Conservation (phyloP, 2,888 invertebrate genomes). For the Iphiclides podalirius region DNA sequence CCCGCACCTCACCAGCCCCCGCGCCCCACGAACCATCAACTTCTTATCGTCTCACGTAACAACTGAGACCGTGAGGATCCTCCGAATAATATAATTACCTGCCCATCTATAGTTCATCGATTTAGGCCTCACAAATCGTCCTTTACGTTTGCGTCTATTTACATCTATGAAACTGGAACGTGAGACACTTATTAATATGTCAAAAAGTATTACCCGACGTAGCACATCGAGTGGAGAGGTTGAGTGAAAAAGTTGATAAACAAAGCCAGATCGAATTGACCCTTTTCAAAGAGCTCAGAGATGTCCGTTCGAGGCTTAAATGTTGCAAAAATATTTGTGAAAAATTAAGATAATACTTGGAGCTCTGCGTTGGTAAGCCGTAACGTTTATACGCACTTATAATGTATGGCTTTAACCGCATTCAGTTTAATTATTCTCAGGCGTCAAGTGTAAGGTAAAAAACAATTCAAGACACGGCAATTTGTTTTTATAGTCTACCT, state of each 20-base stretch:
- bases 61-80: constrained; percentile 42
- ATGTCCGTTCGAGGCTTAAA: constrained; percentile 64
- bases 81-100: constrained; percentile 41
- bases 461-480: constrained; percentile 67
- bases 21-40: constrained; percentile 47
- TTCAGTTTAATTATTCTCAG: constrained; percentile 22
- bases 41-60: constrained; percentile 67
- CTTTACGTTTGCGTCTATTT: not conserved
- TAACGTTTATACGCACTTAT: not conserved
- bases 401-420: constrained; percentile 14
- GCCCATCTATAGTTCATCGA: constrained; percentile 19
- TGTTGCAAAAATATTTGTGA: constrained; percentile 53
- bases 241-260: constrained; percentile 70
- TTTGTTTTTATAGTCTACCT: constrained; percentile 64
- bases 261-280: constrained; percentile 73
- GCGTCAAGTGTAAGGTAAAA: constrained; percentile 31
- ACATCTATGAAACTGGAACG: constrained; percentile 2
- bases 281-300: constrained; percentile 74
- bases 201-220: constrained; percentile 13
- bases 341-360: constrained; percentile 16
- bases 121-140: not conserved
- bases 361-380: constrained; percentile 1
- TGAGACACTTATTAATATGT: constrained; percentile 4
- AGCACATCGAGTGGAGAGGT: constrained; percentile 28
- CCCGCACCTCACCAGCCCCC: constrained; percentile 30